These are phyloP conservation scores for Triplophysa siluroides DNA, from an alignment of 2,113 vertebrate species.

Conservation along the genomic window DNA sequence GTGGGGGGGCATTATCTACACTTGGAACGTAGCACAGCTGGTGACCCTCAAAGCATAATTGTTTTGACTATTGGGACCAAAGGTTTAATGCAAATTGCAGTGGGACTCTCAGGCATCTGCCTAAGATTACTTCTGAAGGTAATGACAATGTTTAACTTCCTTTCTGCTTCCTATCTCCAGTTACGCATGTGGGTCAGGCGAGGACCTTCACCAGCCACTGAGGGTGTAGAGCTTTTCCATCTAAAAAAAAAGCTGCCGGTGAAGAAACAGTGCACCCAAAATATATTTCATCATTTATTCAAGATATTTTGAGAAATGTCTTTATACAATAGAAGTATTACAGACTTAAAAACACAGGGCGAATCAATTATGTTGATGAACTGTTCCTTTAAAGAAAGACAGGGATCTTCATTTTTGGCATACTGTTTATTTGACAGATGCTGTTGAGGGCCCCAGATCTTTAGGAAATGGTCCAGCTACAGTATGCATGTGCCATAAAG, in stretches of 20 bases:
- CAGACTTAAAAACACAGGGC: too few relatives aligned
- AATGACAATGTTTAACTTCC: slow-evolving; percentile 22
- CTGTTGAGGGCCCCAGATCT: background rate
- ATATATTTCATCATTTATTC: background rate
- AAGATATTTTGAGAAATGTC: too few relatives aligned
- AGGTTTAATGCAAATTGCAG: slow-evolving; percentile 57
- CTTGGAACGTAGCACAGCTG: slow-evolving; percentile 60
- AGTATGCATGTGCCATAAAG: slow-evolving; percentile 53
- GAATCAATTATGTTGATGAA: background rate
- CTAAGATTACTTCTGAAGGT: slow-evolving; percentile 44
- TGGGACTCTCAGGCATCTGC: slow-evolving; percentile 48
- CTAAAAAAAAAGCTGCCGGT: slow-evolving; percentile 16
- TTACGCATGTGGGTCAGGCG: slow-evolving; percentile 58
- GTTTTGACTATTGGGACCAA: slow-evolving; percentile 66
- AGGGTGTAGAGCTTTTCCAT: slow-evolving; percentile 62
- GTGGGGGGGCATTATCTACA: slow-evolving; percentile 51
- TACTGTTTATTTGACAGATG: background rate
- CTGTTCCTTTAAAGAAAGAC: background rate
- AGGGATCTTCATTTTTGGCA: background rate
- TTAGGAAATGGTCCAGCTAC: background rate
- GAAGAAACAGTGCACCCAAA: slow-evolving; percentile 13
- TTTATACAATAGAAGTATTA: too few relatives aligned
- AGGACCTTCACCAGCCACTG: slow-evolving; percentile 40
- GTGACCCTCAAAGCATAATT: slow-evolving; percentile 52
- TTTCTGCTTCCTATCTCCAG: slow-evolving; percentile 58